Evolutionary conservation across 2,113 vertebrate genomes (phyloP).

Genomic region (Platanista minor): DNA sequence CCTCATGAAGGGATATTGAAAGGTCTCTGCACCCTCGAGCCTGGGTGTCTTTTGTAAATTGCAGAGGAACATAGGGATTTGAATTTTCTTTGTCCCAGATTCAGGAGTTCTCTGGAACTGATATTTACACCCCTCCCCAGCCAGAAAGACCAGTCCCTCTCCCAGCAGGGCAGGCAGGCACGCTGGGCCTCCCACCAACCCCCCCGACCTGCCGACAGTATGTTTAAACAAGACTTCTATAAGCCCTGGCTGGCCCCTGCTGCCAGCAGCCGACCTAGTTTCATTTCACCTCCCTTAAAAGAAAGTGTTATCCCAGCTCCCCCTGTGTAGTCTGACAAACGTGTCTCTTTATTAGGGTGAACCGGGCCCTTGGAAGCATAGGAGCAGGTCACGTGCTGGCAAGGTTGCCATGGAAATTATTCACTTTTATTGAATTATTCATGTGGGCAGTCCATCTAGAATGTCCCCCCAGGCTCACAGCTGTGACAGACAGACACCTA

Average conservation of each 20-base stretch:
- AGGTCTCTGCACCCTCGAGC: too few species aligned
- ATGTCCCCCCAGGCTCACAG: background rate
- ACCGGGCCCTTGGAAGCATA: background rate
- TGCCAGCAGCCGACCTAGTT: conserved; percentile 36
- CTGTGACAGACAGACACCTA: conserved; percentile 28
- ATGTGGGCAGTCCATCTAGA: conserved; percentile 19
- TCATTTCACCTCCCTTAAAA: background rate
- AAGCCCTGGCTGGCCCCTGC: background rate
- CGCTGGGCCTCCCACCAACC: rapidly evolving
- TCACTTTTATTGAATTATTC: conserved; percentile 65
- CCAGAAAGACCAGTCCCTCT: background rate
- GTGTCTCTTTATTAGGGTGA: conserved; percentile 54
- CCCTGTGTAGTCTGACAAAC: conserved; percentile 26
- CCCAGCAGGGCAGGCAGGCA: background rate
- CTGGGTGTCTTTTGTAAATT: background rate
- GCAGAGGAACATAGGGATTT: background rate
- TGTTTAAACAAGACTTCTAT: background rate
- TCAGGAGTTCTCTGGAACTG: background rate
- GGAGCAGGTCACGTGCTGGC: background rate
- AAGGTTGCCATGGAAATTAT: conserved; percentile 71
- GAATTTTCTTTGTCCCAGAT: background rate
- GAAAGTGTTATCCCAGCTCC: background rate
- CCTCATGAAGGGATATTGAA: background rate
- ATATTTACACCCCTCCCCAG: rapidly evolving
- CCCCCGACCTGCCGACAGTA: rapidly evolving